Evolutionary conservation across 2,797 vertebrate species (phyloP).

Genomic region (Potorous gilbertii): DNA sequence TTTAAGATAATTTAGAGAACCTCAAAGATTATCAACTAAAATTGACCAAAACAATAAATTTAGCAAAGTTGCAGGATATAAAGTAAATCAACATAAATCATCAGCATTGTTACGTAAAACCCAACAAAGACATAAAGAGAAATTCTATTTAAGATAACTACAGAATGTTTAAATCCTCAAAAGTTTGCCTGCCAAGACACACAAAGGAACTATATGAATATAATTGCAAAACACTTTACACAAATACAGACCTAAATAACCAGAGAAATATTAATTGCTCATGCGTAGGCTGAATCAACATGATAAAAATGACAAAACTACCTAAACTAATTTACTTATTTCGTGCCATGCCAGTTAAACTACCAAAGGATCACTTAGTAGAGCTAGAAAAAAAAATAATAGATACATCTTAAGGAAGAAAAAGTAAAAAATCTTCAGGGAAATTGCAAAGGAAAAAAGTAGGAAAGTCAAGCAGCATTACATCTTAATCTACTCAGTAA

Average conservation of each 20-base stretch:
- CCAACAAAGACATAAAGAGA: background rate
- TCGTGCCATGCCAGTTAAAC: too few relatives aligned
- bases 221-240: background rate
- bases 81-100: background rate
- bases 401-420: background rate
- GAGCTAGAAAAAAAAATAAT: background rate
- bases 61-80: background rate
- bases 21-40: background rate
- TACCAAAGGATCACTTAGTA: background rate
- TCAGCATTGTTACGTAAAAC: background rate
- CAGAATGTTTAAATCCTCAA: background rate
- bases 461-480: background rate
- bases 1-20: background rate
- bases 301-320: background rate
- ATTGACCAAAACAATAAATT: background rate
- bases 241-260: background rate
- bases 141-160: background rate
- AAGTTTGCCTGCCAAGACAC: background rate
- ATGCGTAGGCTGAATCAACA: background rate
- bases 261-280: background rate
- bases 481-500: background rate
- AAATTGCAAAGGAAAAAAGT: background rate
- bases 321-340: too few relatives aligned
- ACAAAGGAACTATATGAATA: background rate
- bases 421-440: background rate